Base-by-base conservation (phyloP, 2,113 vertebrate species). In the Pollachius pollachius region DNA sequence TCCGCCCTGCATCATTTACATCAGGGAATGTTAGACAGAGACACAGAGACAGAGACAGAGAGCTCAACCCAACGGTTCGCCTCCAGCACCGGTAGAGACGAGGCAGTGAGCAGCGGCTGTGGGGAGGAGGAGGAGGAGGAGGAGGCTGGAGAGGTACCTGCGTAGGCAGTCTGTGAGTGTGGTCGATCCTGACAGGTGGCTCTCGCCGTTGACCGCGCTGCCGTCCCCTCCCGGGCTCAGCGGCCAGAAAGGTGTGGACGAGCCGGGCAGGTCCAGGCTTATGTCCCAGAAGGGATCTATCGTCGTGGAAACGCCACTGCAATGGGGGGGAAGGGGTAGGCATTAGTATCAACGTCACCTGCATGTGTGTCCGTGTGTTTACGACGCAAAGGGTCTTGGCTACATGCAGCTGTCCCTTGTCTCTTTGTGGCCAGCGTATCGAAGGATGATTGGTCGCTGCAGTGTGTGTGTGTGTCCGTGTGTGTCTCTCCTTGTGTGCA, bases 271-370 rank as follows among this genome's bases (percentile, higher is more conserved):
- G 83, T 99, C 97, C 86, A 99, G 86, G 77, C 96, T 98, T 90
- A 99, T 99, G 91, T 99, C 97, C 97, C 97, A 99, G 81, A 99
- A 99, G 0, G 97, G 97, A 84, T 99, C 97, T 93, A 99, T 99
- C 15, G 97, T 99, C 2, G 97, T 99, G 76, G 97, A 99, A 84
- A 99, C 97, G 4, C 97, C 97, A 15, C 97, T 99, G 21, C 15
- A 62, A 2, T 6, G 12, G 65, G 21, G 15, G 11, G 34, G 23
- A 59, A 7, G 12, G 41, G 2, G 41, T 13, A 48, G 1, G 41
- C 41, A 48, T 48, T 48, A 48, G 41, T 48, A 18, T 23, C 7
- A 34, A 54, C 37, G 30, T 69, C 58, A 21, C 25, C 7, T 34
- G 52, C 25, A 19, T 66, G 65, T 65, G 52, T 56, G 66, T 58